Conservation (phyloP, 2,797 vertebrate genomes). For the Onychomys leucogaster region DNA sequence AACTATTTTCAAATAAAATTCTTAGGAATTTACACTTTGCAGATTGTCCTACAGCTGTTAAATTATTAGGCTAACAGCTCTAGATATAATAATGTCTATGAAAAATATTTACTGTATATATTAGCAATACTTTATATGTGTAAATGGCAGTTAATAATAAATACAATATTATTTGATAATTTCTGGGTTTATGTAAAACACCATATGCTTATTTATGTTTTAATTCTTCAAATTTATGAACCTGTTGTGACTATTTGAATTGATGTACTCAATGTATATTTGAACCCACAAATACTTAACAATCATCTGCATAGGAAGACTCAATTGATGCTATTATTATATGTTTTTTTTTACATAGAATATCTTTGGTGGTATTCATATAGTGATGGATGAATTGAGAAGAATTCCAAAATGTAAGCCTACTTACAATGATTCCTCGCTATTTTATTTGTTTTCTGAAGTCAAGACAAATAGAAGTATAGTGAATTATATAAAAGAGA, state of each 20-base stretch:
- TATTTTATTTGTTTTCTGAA: background rate
- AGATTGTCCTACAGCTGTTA: background rate
- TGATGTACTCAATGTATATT: background rate
- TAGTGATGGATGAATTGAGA: background rate
- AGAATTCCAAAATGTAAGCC: background rate
- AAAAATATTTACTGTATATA: background rate
- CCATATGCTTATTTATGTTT: background rate
- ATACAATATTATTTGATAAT: background rate
- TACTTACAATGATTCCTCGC: background rate
- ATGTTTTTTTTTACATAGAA: background rate
- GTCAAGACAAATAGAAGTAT: background rate
- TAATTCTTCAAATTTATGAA: constrained; percentile 19
- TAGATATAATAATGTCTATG: background rate
- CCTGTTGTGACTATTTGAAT: background rate
- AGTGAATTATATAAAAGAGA: background rate
- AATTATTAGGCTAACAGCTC: background rate
- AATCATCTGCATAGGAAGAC: background rate
- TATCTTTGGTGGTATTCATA: background rate
- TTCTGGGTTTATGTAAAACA: background rate
- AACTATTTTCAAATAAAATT: background rate
- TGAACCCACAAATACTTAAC: background rate
- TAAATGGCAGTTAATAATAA: background rate
- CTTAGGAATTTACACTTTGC: background rate
- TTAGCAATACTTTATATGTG: background rate
- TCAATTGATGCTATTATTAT: background rate